Base-by-base conservation (phyloP, 2,888 invertebrate species). In the Conistra vaccinii region DNA sequence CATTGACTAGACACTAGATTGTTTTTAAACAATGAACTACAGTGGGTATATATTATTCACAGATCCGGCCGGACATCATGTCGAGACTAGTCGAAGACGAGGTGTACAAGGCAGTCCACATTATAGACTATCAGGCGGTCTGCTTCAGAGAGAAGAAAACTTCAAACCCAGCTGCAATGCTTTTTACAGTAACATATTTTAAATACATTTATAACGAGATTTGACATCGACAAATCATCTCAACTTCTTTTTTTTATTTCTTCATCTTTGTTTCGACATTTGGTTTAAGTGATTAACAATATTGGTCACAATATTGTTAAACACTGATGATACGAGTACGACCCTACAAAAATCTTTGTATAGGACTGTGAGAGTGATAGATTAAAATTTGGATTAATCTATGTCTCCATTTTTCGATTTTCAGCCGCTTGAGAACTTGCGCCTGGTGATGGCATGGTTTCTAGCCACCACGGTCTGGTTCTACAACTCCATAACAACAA, bases 121-220 rank as follows among this genome's bases (percentile, higher is more conserved):
- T 99, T 72, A 98, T 98, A 84, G 99, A 99, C 93, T 99, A 99
- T 91, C 99, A 99, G 94, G 98, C 98, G 0, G 98, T 99, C 32
- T 99, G 99, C 92, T 98, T 98, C 88, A 97, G 98, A 83, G 97
- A 97, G 69, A 97, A 97, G 85, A 97, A 97, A 79, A 97, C 97
- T 7, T 96, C 97, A 26, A 98, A 97, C 88, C 96, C 97, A 26
- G 98, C 97, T n/a, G 95, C 94, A 66, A 94, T 94, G 83, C 89
- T 98, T 80, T 91, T 97, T 74, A 97, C 98, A 94, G 98, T 98
- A 93, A 95, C 74, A 35, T 32, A 12, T 23, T 77, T 48, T 26
- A 29, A 51, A n/a, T 39, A 29, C 10, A 53, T 48, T 14, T 42
- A 17, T 20, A n/a, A 6, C 26, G n/a, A n/a, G n/a, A n/a, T n/a